These are phyloP conservation scores for Ormia ochracea DNA, from an alignment of 2,888 invertebrate genomes.

Conservation along the genomic window DNA sequence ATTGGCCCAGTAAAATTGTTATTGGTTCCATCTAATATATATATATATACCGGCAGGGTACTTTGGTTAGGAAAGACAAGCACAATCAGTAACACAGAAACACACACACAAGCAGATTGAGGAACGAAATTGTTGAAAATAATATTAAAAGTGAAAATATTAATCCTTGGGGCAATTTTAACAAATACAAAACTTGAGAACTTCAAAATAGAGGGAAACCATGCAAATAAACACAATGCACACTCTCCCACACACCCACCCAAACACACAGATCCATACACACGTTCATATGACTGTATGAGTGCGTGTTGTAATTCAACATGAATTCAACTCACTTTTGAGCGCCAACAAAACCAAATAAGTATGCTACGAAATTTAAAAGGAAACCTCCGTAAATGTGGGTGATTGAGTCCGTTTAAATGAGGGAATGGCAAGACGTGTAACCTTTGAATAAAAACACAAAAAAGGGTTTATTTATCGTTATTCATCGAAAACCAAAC, in stretches of 20 bases:
- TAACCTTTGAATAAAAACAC: not conserved
- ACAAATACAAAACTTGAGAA: conserved; percentile 21
- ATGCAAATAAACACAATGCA: conserved; percentile 40
- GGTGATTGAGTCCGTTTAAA: not conserved
- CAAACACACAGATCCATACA: no score
- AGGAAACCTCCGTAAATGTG: not conserved
- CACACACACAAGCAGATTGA: not conserved
- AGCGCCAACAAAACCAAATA: conserved; percentile 20
- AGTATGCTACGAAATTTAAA: conserved; percentile 27
- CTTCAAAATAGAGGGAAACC: not conserved
- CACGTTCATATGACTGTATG: not conserved
- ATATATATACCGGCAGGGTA: not conserved
- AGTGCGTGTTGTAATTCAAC: not conserved
- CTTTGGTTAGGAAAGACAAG: not conserved
- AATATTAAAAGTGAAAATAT: conserved; percentile 62
- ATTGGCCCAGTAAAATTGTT: not conserved
- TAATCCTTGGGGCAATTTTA: conserved; percentile 61
- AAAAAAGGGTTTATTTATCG: conserved; percentile 10
- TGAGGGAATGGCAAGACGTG: not conserved
- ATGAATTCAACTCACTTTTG: not conserved
- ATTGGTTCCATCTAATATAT: not conserved
- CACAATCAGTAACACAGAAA: not conserved
- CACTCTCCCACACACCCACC: no score
- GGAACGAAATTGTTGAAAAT: conserved; percentile 52
- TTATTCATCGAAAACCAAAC: conserved; percentile 40